Evolutionary conservation across 2,113 vertebrate species (phyloP), one percentile per base, ranked within the genome.

Genomic region (Siniperca knerii): DNA sequence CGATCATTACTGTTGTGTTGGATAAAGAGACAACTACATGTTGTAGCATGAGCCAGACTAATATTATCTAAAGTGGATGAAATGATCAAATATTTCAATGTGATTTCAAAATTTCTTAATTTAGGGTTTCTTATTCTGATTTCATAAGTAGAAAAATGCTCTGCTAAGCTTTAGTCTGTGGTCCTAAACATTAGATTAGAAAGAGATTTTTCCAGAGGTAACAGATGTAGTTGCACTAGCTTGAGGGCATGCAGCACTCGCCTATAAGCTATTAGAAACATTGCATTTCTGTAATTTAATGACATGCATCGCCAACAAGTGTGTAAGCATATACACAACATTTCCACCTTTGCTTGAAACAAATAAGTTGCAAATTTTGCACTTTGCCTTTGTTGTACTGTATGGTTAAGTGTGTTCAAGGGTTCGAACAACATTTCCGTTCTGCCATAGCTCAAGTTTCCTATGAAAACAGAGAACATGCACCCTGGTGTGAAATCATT

Each of bases 261-360:
- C 18, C 21, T 50, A 33, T 25, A 68, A 57, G 18, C 40, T 12
- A 44, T 15, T 57, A 65, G 18, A 81, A 48, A 65, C n/a, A 58
- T 8, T 54, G 25, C 50, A 79, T 62, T 75, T 33, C 16, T 55
- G 57, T 61, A 20, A 52, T 50, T 40, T 20, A 6, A 8, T 54
- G 67, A 7, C 80, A 64, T 79, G 70, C 69, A 64, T 57, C 6
- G 5, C 6, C 0, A 77, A 9, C 9, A 44, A 55, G 20, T 29
- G 18, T 23, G 4, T 68, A 9, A 54, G 16, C 35, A 55, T 21
- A 21, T 4, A 44, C 50, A 66, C 9, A n/a, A 18, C 44, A 77
- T 33, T 15, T 4, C 9, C 29, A 11, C 11, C 4, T 0, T 46
- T 50, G 0, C 18, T 18, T 29, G 4, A 35, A 64, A 65, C 21